Evolutionary conservation across 2,113 vertebrate species (phyloP).

Genomic region (Psilopsiagon aymara): DNA sequence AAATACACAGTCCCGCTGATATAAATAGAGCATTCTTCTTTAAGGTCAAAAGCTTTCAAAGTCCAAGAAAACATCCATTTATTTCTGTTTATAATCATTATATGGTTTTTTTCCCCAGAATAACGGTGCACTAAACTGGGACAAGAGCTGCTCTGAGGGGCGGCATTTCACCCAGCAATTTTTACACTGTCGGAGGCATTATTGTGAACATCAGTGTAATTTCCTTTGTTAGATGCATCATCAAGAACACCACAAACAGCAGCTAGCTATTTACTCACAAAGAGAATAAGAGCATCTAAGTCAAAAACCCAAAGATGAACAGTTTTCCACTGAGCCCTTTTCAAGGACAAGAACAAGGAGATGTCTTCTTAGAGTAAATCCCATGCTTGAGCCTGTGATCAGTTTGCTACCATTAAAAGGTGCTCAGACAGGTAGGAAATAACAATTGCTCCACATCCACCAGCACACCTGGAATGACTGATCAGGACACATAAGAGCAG

Average conservation of each 20-base stretch:
- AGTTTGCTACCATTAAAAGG: not conserved
- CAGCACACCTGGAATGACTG: not conserved
- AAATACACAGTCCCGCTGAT: conserved; percentile 39
- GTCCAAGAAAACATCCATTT: conserved; percentile 11
- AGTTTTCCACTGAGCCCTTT: not conserved
- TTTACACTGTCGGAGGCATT: not conserved
- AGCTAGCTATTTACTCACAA: not conserved
- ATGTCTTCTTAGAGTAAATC: not conserved
- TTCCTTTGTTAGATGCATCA: not conserved
- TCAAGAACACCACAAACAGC: not conserved
- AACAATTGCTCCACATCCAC: not conserved
- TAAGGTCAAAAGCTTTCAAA: conserved; percentile 15
- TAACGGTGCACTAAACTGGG: not conserved
- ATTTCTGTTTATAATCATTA: not conserved
- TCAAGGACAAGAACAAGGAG: not conserved
- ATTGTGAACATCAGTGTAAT: not conserved
- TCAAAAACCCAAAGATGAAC: not conserved
- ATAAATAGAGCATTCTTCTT: conserved; percentile 55
- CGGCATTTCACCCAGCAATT: not conserved
- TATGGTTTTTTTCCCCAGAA: not conserved
- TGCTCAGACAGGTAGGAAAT: not conserved
- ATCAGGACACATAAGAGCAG: not conserved
- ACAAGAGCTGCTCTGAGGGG: not conserved
- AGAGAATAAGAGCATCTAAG: not conserved
- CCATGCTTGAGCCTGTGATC: not conserved